Base-by-base conservation (phyloP, 1,140 invertebrate genomes). In the Armadillidium nasatum region DNA sequence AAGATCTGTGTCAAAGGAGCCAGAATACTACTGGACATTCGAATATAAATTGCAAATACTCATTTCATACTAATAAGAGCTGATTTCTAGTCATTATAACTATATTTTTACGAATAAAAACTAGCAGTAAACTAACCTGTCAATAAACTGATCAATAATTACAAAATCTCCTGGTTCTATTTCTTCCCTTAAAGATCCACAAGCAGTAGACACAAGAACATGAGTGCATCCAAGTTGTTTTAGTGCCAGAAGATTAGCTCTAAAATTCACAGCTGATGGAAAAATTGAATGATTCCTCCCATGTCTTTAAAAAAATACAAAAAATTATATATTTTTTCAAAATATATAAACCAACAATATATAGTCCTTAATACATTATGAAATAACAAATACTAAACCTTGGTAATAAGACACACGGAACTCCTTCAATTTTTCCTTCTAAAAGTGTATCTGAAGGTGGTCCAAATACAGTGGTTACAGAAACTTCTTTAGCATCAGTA, bases 241-340 rank as follows among this genome's bases (percentile, higher is more conserved):
- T 72, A 99, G 85, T 0, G 96, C 95, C 91, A 94, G 96, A 69
- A 99, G 91, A 84, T 99, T 99, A 4, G 97, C 97, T 77, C 96
- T 89, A 85, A 97, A 99, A 85, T 99, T 99, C 0, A 99, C 88
- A 81, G 90, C 89, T 21, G 88, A 90, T 0, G 96, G 95, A 84
- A 87, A 90, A 45, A 93, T 89, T 70, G 87, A 87, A 84, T 99
- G 96, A 71, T 91, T 90, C 54, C 90, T 86, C 2, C 95, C 96
- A 88, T 99, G 97, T 81, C 96, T 91, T 77, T 15, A 84, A 82
- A 78, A 10, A 54, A 75, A 7, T 79, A 60, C 43, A 66, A 19
- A 60, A 60, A 60, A 60, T 60, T 4, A 60, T 15, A 60, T 2
- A 60, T 4, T 19, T 60, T 4, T 60, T 60, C 2, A 1, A 19